A percentile compares a stretch with the other conserved stretches of the same genome.
These are phyloP conservation scores for Sinelater perroti DNA, from an alignment of 2,888 invertebrate species.

Conservation along the genomic window DNA sequence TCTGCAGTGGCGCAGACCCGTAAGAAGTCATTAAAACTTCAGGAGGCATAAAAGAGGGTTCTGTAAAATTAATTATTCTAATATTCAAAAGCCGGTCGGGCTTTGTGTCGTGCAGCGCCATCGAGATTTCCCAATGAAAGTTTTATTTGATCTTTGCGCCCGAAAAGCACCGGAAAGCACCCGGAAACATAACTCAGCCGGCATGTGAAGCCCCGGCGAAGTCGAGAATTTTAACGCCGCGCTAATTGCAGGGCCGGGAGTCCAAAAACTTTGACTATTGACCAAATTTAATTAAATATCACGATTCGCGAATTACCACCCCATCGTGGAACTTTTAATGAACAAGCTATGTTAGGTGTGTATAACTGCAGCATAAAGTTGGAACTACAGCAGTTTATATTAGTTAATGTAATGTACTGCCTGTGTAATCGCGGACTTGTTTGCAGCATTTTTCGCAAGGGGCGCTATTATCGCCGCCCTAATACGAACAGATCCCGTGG, in stretches of 20 bases:
- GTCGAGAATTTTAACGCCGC: slow-evolving; percentile 14
- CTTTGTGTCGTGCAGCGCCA: slow-evolving; percentile 3
- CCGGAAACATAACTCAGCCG: slow-evolving; percentile 18
- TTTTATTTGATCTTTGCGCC: slow-evolving; percentile 11
- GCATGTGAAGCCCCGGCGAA: slow-evolving; percentile 13
- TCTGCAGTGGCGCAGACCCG: slow-evolving; percentile 13
- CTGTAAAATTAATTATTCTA: slow-evolving; percentile 25
- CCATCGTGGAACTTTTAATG: slow-evolving; percentile 26
- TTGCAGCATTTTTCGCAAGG: not conserved
- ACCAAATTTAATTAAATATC: slow-evolving; percentile 29
- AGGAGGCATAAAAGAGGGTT: slow-evolving; percentile 14
- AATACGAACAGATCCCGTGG: too few species aligned
- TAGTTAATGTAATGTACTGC: slow-evolving; percentile 27
- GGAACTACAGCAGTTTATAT: slow-evolving; percentile 29
- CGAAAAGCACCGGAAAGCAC: not conserved
- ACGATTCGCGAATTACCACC: slow-evolving; percentile 13
- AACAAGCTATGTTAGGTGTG: slow-evolving; percentile 27
- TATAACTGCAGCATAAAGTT: slow-evolving; percentile 28
- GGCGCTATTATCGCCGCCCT: too few species aligned
- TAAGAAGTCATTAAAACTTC: slow-evolving; percentile 21
- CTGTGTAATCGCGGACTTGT: slow-evolving; percentile 19
- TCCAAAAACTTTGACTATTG: slow-evolving; percentile 19
- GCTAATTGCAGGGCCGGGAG: slow-evolving; percentile 9
- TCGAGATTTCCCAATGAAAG: slow-evolving; percentile 17
- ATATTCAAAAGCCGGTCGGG: slow-evolving; percentile 8